Evolutionary conservation across 2,888 invertebrate species (phyloP).

Genomic region (Eulithis prunata): DNA sequence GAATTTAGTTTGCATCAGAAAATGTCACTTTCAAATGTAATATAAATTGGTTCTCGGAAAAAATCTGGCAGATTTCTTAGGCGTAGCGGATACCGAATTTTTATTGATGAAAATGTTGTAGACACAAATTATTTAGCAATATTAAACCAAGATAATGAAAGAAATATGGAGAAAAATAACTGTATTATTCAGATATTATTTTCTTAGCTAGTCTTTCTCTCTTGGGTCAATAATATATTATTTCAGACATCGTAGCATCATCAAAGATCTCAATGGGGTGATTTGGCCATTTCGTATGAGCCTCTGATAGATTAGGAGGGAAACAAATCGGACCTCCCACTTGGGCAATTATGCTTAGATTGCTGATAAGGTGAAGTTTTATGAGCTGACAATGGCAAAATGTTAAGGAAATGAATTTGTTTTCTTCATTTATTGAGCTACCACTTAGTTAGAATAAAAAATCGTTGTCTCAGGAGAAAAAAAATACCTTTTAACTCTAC

Average conservation of each 20-base stretch:
- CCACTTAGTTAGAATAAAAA: too few species aligned
- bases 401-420: slow-evolving; percentile 1
- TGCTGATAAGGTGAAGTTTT: slow-evolving; percentile 15
- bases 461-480: too few species aligned
- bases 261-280: slow-evolving; percentile 1
- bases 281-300: slow-evolving; percentile 2
- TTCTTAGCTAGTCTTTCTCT: neutral
- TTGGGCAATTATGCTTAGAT: slow-evolving; percentile 16
- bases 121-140: too few species aligned
- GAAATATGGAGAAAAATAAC: too few species aligned
- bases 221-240: neutral
- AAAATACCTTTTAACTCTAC: too few species aligned
- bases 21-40: neutral
- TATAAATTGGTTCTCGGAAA: neutral
- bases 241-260: neutral
- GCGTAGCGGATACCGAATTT: neutral
- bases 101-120: too few species aligned
- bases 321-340: slow-evolving; percentile 25
- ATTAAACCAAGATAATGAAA: too few species aligned
- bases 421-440: neutral
- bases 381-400: slow-evolving; percentile 11
- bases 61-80: neutral
- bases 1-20: too few species aligned
- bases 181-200: too few species aligned
- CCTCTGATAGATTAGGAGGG: slow-evolving; percentile 5